Conservation (phyloP, 2,113 vertebrate genomes). For the Orycteropus afer region DNA sequence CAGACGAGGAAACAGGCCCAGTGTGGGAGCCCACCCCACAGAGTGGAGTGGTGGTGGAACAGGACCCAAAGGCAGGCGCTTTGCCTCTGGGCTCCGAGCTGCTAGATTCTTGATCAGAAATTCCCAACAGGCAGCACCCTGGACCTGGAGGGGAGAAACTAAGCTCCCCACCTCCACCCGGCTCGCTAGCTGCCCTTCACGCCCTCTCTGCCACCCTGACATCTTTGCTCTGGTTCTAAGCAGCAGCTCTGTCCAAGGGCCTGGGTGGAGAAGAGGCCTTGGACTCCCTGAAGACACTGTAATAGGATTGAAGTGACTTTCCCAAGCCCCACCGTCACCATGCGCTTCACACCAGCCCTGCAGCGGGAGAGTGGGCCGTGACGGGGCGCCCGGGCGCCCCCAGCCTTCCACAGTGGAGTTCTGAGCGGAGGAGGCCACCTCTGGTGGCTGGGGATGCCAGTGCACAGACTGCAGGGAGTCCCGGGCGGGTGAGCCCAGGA, state of each 20-base stretch:
- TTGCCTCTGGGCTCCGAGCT: not conserved
- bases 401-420: not conserved
- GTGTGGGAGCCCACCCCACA: no score
- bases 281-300: not conserved
- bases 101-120: not conserved
- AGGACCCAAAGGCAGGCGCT: not conserved
- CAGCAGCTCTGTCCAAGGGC: not conserved
- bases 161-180: not conserved
- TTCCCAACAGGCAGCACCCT: not conserved
- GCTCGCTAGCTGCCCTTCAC: not conserved
- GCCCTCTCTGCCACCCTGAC: not conserved
- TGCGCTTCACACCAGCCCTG: not conserved
- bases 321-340: not conserved
- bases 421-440: not conserved
- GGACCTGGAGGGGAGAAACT: not conserved
- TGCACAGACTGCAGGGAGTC: conserved; percentile 24
- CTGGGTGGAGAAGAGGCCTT: not conserved
- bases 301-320: not conserved
- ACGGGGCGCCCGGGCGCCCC: not conserved
- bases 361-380: not conserved
- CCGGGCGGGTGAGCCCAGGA: conserved; percentile 65
- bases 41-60: no score
- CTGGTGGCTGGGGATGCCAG: conserved; percentile 10
- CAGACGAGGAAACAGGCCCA: not conserved
- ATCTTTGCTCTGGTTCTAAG: not conserved